Conservation (phyloP, 2,888 invertebrate species). For the Autographa gamma region DNA sequence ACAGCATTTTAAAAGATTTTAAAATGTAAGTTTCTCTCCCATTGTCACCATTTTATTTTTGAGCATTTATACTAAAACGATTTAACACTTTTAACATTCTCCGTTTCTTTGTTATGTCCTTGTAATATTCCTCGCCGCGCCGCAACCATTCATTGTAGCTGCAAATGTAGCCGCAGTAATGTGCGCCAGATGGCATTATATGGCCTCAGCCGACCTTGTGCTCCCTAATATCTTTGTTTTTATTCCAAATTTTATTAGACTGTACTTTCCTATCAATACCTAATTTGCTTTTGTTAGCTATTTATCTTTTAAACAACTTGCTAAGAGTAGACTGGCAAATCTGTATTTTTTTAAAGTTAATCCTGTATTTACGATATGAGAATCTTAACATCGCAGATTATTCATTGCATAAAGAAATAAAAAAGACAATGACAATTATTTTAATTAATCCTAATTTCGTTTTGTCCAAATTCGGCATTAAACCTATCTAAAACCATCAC, state of each 20-base stretch:
- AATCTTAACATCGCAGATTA: too few species aligned
- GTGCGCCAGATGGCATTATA: constrained; percentile 21
- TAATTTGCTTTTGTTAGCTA: too few species aligned
- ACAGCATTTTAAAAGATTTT: too few species aligned
- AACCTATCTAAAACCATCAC: too few species aligned
- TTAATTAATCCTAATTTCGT: too few species aligned
- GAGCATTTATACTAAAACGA: neutral
- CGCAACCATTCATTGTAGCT: constrained; percentile 16
- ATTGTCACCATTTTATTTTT: neutral
- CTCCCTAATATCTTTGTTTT: neutral
- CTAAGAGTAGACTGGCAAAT: too few species aligned
- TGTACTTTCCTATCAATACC: neutral
- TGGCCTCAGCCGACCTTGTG: neutral
- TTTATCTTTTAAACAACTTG: too few species aligned
- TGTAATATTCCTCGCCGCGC: constrained; percentile 10
- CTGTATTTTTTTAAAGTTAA: too few species aligned
- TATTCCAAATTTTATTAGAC: neutral
- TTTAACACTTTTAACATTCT: constrained; percentile 22
- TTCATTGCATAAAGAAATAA: too few species aligned
- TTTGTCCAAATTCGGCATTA: too few species aligned
- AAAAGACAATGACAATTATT: too few species aligned
- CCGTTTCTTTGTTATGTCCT: neutral
- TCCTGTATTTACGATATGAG: too few species aligned
- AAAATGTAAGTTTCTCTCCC: neutral
- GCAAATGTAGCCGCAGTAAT: constrained; percentile 23